Base-by-base conservation (phyloP, 2,888 invertebrate species). In the Panopea generosa region DNA sequence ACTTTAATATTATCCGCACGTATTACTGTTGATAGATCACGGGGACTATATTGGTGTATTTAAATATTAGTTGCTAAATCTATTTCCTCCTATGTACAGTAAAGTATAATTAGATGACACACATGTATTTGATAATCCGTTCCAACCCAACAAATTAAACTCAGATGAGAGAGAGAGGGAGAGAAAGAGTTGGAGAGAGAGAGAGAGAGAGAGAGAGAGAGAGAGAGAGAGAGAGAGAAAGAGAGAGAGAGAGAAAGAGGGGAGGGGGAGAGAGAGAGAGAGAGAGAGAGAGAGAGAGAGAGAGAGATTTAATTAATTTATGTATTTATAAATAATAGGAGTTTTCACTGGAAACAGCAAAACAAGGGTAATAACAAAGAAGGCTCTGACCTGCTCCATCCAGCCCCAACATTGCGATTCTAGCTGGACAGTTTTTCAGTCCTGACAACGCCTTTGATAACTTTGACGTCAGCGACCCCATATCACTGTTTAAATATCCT, bases 331-430 rank as follows among this genome's bases (percentile, higher is more conserved):
- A n/a, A n/a, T n/a, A n/a, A n/a, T n/a, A n/a, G n/a, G n/a, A n/a
- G n/a, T n/a, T n/a, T n/a, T n/a, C n/a, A n/a, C n/a, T n/a, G n/a
- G n/a, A n/a, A n/a, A n/a, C n/a, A n/a, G n/a, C n/a, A n/a, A n/a
- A n/a, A n/a, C n/a, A n/a, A n/a, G n/a, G n/a, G n/a, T n/a, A n/a
- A n/a, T n/a, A n/a, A n/a, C n/a, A n/a, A n/a, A n/a, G n/a, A n/a
- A n/a, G n/a, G n/a, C n/a, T n/a, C n/a, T n/a, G 50, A 80, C 80
- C 80, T 50, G 80, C 80, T 1, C 76, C 76, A 29, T 80, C 80
- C 9, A 80, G 67, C 22, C 80, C 80, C 16, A 80, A 66, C 80
- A 80, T 80, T 29, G 80, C 80, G 33, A 80, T 80, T 38, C 80
- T 38, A 6, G 80, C 80, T 11, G 76, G 80, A 59, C 80, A 77